phyloP scores from a whole-genome alignment of 2,888 invertebrate genomes.

The Tinea semifulvella region DNA sequence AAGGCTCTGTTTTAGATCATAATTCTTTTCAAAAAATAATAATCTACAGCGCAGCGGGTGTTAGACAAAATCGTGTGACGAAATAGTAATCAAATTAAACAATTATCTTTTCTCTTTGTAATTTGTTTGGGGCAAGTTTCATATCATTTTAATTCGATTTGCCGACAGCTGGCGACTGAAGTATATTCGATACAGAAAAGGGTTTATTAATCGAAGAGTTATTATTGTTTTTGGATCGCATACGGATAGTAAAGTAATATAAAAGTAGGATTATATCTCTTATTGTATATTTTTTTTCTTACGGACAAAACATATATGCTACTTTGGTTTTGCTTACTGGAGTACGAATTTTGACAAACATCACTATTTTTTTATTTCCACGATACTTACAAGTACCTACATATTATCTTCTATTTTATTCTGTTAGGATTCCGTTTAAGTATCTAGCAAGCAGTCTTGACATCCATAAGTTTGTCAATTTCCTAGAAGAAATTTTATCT shows the following conservation, averaged over 20 bases:
- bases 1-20: conserved; percentile 9
- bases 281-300: too few relatives aligned
- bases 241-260: neutral
- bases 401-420: too few relatives aligned
- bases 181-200: conserved; percentile 23
- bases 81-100: conserved; percentile 55
- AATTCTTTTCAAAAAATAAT: conserved; percentile 14
- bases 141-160: conserved; percentile 41
- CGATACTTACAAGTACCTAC: too few relatives aligned
- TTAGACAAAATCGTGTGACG: conserved; percentile 34
- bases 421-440: too few relatives aligned
- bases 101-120: conserved; percentile 48
- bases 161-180: conserved; percentile 40
- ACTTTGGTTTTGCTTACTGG: too few relatives aligned
- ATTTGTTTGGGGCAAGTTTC: conserved; percentile 44
- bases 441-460: too few relatives aligned
- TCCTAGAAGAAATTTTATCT: too few relatives aligned
- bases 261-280: too few relatives aligned
- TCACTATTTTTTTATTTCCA: too few relatives aligned
- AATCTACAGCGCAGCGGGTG: conserved; percentile 10
- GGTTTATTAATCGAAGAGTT: conserved; percentile 9
- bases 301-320: too few relatives aligned
- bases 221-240: neutral
- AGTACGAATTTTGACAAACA: too few relatives aligned
- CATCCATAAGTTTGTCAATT: too few relatives aligned